Evolutionary conservation across 2,797 vertebrate species (phyloP).

Genomic region (Ptychobarbus kaznakovi): DNA sequence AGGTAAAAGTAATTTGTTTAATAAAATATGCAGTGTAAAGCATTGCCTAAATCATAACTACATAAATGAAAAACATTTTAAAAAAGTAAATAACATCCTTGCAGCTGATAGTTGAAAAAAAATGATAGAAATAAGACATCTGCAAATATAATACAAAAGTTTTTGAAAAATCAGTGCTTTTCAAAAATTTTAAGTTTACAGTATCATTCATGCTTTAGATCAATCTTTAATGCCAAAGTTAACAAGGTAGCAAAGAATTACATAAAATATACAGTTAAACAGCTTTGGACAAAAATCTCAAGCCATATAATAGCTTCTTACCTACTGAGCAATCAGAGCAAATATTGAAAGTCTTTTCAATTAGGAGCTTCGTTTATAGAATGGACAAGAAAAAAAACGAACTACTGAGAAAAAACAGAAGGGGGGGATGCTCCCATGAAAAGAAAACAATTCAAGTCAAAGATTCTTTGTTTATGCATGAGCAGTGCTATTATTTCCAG

Average conservation of each 20-base stretch:
- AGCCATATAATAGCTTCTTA: neutral
- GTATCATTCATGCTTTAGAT: neutral
- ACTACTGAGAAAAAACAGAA: neutral
- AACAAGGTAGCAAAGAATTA: neutral
- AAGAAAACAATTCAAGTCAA: neutral
- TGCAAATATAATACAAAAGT: too few relatives aligned
- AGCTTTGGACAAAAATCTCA: neutral
- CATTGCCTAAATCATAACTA: neutral
- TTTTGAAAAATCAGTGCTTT: conserved; percentile 14
- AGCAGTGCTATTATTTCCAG: conserved; percentile 8
- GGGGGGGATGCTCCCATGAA: neutral
- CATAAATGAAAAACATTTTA: neutral
- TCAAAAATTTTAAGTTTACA: neutral
- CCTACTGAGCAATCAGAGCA: neutral
- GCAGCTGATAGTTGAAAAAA: neutral
- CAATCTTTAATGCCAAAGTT: conserved; percentile 29
- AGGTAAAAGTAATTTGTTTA: conserved; percentile 6
- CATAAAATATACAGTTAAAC: conserved; percentile 19
- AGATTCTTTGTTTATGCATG: neutral
- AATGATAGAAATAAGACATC: neutral
- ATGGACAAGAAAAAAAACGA: neutral
- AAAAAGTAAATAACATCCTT: neutral
- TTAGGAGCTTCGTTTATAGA: neutral
- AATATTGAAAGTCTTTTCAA: conserved; percentile 23
- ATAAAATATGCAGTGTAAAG: conserved; percentile 26